phyloP scores from a whole-genome alignment of 2,797 vertebrate species.

The Gadopsis marmoratus region DNA sequence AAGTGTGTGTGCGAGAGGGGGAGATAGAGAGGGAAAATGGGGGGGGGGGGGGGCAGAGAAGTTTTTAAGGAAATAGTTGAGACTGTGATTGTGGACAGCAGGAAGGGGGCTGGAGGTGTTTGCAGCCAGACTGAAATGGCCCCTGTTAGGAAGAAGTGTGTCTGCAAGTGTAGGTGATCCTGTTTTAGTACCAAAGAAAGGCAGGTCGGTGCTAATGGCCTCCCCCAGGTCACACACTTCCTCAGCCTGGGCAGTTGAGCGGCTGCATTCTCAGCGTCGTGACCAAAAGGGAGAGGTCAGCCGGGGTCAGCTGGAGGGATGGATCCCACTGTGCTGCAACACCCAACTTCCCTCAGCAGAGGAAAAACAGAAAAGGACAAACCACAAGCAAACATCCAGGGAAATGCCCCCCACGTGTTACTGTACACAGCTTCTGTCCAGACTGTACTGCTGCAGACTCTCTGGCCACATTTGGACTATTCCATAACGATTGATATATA shows the following conservation, averaged over 20 bases:
- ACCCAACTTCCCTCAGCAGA: constrained; percentile 40
- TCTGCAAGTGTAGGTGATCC: constrained; percentile 49
- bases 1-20: not conserved
- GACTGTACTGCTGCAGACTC: constrained; percentile 8
- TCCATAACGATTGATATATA: not conserved
- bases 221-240: constrained; percentile 48
- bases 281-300: constrained; percentile 50
- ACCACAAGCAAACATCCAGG: constrained; percentile 53
- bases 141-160: constrained; percentile 51
- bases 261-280: constrained; percentile 33
- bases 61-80: constrained; percentile 40
- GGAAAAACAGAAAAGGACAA: constrained; percentile 44
- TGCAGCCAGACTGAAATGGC: constrained; percentile 47
- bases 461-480: not conserved
- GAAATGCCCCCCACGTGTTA: constrained; percentile 14
- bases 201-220: constrained; percentile 30
- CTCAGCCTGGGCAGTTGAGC: constrained; percentile 34
- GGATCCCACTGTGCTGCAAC: constrained; percentile 47
- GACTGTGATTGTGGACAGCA: constrained; percentile 44
- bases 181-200: constrained; percentile 54
- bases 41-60: not conserved
- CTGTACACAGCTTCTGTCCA: constrained; percentile 15
- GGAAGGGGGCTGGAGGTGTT: constrained; percentile 38
- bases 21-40: not conserved
- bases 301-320: constrained; percentile 52